Percentiles rank a stretch among this genome's conserved stretches.
These are phyloP conservation scores for Syritta pipiens DNA, from an alignment of 2,888 invertebrate genomes.

Conservation along the genomic window DNA sequence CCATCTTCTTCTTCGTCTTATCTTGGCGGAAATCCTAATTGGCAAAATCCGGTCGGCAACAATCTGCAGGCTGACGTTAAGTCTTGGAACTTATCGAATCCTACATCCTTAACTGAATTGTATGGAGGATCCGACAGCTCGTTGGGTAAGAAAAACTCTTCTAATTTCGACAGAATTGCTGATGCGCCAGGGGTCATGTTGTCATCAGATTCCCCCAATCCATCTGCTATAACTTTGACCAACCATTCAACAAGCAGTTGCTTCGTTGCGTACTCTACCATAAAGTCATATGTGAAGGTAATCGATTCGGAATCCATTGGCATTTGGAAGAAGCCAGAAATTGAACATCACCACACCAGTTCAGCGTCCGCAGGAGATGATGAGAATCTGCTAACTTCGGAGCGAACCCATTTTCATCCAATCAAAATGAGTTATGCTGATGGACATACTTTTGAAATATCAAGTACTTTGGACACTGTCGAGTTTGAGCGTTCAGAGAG, in stretches of 20 bases:
- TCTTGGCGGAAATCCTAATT: slow-evolving; percentile 68
- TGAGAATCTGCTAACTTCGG: slow-evolving; percentile 88
- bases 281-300: slow-evolving; percentile 70
- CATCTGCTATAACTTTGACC: slow-evolving; percentile 70
- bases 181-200: neutral
- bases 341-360: slow-evolving; percentile 38
- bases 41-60: slow-evolving; percentile 70
- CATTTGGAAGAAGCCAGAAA: slow-evolving; percentile 49
- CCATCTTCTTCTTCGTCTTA: slow-evolving; percentile 67
- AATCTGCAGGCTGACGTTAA: slow-evolving; percentile 71
- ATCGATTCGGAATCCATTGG: slow-evolving; percentile 37
- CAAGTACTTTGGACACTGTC: slow-evolving; percentile 83
- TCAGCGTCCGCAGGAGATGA: slow-evolving; percentile 67
- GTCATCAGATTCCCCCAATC: slow-evolving; percentile 6
- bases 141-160: slow-evolving; percentile 55
- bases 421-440: slow-evolving; percentile 85
- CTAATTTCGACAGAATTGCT: slow-evolving; percentile 58
- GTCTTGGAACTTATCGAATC: slow-evolving; percentile 72
- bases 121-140: slow-evolving; percentile 64
- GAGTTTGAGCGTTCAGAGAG: slow-evolving; percentile 85
- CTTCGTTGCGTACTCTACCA: slow-evolving; percentile 73
- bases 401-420: slow-evolving; percentile 91
- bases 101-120: slow-evolving; percentile 72
- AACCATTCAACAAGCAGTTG: slow-evolving; percentile 74
- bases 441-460: slow-evolving; percentile 87